phyloP scores from a whole-genome alignment of 2,113 vertebrate genomes.

The Strigops habroptila region DNA sequence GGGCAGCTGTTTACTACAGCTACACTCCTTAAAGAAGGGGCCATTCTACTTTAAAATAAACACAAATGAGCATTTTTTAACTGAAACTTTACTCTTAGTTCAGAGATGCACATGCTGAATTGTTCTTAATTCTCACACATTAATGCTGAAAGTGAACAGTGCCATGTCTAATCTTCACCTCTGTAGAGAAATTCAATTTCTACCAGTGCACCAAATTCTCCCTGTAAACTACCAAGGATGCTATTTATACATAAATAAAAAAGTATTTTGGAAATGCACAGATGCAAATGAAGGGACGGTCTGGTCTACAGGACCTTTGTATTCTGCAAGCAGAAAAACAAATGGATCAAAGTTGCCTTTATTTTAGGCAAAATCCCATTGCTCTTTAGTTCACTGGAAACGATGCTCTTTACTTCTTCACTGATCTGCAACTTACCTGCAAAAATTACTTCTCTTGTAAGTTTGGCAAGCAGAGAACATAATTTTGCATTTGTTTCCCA shows the following conservation, averaged over 20 bases:
- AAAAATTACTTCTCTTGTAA: background rate
- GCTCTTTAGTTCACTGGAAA: background rate
- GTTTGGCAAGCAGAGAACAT: background rate
- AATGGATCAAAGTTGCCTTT: background rate
- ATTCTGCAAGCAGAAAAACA: background rate
- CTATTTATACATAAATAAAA: background rate
- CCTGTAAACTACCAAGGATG: background rate
- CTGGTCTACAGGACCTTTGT: background rate
- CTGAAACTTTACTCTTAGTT: background rate
- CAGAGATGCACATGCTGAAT: background rate
- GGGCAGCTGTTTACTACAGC: background rate
- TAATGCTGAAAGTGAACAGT: background rate
- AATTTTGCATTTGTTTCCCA: background rate
- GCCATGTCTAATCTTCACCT: background rate
- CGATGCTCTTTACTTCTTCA: background rate
- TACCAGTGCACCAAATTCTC: background rate
- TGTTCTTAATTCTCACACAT: background rate
- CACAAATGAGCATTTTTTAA: background rate
- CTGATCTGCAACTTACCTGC: background rate
- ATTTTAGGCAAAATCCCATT: background rate
- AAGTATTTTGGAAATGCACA: background rate
- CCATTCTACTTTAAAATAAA: background rate
- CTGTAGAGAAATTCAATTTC: background rate
- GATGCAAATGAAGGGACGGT: background rate
- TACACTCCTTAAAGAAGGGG: background rate